Base-by-base conservation (phyloP, 1,140 invertebrate genomes). In the Akabosia matsudoensis region DNA sequence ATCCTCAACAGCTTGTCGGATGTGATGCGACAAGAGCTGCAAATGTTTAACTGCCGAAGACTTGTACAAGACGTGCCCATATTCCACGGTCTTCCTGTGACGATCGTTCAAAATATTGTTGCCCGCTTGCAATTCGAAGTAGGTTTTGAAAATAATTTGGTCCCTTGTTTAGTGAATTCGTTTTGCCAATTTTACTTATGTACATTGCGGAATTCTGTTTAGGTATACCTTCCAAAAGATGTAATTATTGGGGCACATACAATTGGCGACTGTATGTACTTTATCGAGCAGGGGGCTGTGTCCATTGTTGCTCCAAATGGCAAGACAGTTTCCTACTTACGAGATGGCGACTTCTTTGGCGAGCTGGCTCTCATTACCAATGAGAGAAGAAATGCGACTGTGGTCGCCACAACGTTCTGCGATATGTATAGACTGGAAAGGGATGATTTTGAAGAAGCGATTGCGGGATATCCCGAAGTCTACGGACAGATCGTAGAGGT, bases 291-390 rank as follows among this genome's bases (percentile, higher is more conserved):
- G 33, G 79, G 79, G 31, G 45, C 71, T 13, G 79, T 78, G 0
- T 37, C 76, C 1, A 67, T 80, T 30, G n/a, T 80, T 24, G 51
- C 74, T 16, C 70, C 74, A 16, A 76, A 72, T 45, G 79, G 79
- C 0, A 73, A 33, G 4, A 18, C 70, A 13, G 18, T 80, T 0
- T 28, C 73, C 22, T 56, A 64, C 28, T 64, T 80, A 22, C 52
- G 56, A 26, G 79, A 80, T 67, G 79, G 79, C 1, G 77, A 80
- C 54, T 80, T 80, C 31, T 78, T 80, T 54, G 79, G 79, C 16
- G 79, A 80, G 56, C 54, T 80, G 72, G 28, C 76, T 31, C 34
- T 80, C 14, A 33, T 80, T 2, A 73, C 76, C 0, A 54, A 54
- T 0, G 76, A 80, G 54, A 28, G 67, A 22, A 22, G 79, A 61